Evolutionary conservation across 1,140 invertebrate genomes (phyloP), one percentile per base, ranked within the genome.

Genomic region (Bombus polaris): DNA sequence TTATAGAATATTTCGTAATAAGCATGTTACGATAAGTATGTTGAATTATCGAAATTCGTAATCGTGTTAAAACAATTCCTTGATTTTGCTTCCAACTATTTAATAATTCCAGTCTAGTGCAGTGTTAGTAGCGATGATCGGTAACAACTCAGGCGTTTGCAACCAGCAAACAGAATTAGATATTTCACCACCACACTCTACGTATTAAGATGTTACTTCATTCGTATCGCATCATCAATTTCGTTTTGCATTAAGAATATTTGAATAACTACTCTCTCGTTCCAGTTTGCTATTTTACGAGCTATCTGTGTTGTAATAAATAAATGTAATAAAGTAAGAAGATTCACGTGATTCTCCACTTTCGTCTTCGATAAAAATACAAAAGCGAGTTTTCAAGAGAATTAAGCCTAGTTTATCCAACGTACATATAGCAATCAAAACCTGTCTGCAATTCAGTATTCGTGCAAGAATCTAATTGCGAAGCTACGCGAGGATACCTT

Each of bases 291-390:
- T n/a, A 8, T 32, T 32, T 37, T 37, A 37, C 6, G 1, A 22
- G 5, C 18, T 53, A 22, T 22, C 18, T 18, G 6, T 47, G 1
- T 47, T 18, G 15, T 35, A 25, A 25, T 35, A 4, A 35, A 22
- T 35, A 47, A 47, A 47, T 47, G 13, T 47, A 15, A 47, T 15
- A 47, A 18, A 18, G 44, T 62, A 12, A 28, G 59, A 4, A n/a
- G 4, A 28, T 62, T 28, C 9, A 0, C 10, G 22, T 0, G 10
- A n/a, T 62, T 13, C 18, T 18, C 0, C 1, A 18, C 5, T 5
- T 8, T 22, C 32, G 15, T 9, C 18, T 15, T 35, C 15, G n/a
- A 22, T 66, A 35, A 35, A 18, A 66, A 66, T 35, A 35, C 32
- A 65, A 32, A 65, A 15, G n/a, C 6, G n/a, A 9, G n/a, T 62